Evolutionary conservation across 2,888 invertebrate species (phyloP), one percentile per base, ranked within the genome.

Genomic region (Oxyscelio sp.): DNA sequence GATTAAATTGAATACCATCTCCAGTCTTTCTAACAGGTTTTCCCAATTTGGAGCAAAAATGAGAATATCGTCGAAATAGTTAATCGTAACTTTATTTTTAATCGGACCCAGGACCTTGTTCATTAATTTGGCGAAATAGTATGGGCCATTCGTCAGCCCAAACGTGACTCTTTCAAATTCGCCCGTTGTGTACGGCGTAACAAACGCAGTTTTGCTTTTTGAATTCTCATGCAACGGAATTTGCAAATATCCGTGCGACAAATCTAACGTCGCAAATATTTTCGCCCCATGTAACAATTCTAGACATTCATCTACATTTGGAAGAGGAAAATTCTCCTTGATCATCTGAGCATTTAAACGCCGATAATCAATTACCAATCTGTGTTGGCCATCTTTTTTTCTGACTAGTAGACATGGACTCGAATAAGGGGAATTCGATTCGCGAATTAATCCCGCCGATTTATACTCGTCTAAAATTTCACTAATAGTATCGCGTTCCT

Each of bases 141-240:
- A 83, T 1, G 89, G 89, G 0, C 89, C 90, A 59, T 91, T 91
- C 19, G 85, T 66, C 2, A 91, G 71, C 1, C 90, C 91, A 43
- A 91, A 92, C 19, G 89, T 88, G 81, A 89, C 87, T 0, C 84
- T 21, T 1, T 85, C 66, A 58, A 88, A 91, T 81, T 91, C 88
- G 9, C 86, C 91, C 0, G 89, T 83, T 3, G 79, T 71, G 6
- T 86, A 82, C 0, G 87, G 88, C 9, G 88, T 89, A 0, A 89
- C 85, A n/a, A 75, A 88, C 22, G 82, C 83, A 3, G 79, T 88
- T 66, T 58, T 86, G n/a, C 21, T 52, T 1, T 54, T 84, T 22
- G 75, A 86, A 4, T 68, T 38, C n/a, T 87, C 75, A 9, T 63
- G 27, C 8, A 87, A 38, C 13, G 48, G 48, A 2, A 21, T 21